phyloP scores from a whole-genome alignment of 2,888 invertebrate genomes.

The Xestobium rufovillosum region DNA sequence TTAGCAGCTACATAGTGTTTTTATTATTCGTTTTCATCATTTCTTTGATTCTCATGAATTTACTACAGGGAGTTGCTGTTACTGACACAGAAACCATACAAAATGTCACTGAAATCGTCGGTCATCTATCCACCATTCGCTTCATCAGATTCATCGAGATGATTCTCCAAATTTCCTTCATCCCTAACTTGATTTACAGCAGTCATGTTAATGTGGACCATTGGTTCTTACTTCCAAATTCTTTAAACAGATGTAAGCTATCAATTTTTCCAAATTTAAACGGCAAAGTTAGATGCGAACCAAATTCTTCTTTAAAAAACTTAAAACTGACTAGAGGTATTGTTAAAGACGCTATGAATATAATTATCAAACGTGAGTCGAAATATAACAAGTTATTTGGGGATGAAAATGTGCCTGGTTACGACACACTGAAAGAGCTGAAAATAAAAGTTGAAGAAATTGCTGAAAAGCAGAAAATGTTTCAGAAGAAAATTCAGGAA shows the following conservation, averaged over 20 bases:
- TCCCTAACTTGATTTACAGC: not conserved
- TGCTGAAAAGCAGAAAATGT: constrained; percentile 2
- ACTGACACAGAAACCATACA: constrained; percentile 2
- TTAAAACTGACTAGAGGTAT: not conserved
- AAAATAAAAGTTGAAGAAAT: not conserved
- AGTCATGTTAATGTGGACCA: not conserved
- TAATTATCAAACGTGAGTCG: not conserved
- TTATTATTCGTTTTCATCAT: not conserved
- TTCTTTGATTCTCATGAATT: constrained; percentile 2
- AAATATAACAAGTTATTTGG: constrained; percentile 1
- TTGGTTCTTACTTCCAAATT: not conserved
- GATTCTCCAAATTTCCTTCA: not conserved
- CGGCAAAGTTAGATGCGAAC: constrained; percentile 1
- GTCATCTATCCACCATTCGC: not conserved
- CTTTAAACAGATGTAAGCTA: not conserved
- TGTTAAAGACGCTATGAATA: constrained; percentile 1
- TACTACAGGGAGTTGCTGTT: not conserved
- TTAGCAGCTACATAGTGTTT: constrained; percentile 1
- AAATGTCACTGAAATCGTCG: not conserved
- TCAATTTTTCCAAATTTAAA: not conserved
- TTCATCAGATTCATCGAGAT: constrained; percentile 1
- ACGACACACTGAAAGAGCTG: not conserved
- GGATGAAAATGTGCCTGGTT: not conserved
- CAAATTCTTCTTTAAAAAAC: not conserved
- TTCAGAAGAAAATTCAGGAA: not conserved